Percentiles rank a stretch among this genome's conserved stretches.
Evolutionary conservation across 2,797 vertebrate genomes (phyloP).

Genomic region (Protonibea diacanthus): DNA sequence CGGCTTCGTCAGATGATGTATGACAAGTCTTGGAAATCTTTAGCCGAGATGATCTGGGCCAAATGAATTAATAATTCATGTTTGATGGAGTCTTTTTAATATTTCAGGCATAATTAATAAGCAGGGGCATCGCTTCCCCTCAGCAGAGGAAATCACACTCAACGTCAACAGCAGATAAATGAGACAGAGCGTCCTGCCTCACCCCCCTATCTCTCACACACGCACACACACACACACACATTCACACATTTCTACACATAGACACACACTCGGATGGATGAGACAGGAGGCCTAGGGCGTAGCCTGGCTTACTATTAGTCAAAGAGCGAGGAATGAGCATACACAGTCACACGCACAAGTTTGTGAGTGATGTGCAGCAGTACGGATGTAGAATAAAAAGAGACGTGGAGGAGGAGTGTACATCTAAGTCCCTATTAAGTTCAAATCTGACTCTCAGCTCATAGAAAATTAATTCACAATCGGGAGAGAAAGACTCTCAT

Average conservation of each 20-base stretch:
- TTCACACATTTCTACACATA: conserved; percentile 13
- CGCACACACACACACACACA: conserved; percentile 6
- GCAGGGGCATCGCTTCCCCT: conserved; percentile 68
- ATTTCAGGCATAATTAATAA: conserved; percentile 88
- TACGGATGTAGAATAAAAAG: conserved; percentile 58
- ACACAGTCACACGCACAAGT: conserved; percentile 35
- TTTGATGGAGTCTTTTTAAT: conserved; percentile 86
- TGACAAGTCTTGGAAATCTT: conserved; percentile 79
- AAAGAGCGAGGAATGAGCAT: conserved; percentile 56
- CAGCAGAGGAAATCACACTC: conserved; percentile 75
- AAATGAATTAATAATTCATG: conserved; percentile 87
- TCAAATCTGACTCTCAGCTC: conserved; percentile 64
- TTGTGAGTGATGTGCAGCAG: conserved; percentile 52
- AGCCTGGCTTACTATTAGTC: conserved; percentile 66
- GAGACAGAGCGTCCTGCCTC: conserved; percentile 64
- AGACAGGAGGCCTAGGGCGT: conserved; percentile 52
- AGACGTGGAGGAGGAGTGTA: conserved; percentile 49
- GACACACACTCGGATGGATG: conserved; percentile 45
- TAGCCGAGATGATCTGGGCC: conserved; percentile 79
- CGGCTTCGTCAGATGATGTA: conserved; percentile 76
- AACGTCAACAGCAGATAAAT: conserved; percentile 77
- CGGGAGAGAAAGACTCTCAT: conserved; percentile 20
- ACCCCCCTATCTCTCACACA: conserved; percentile 18
- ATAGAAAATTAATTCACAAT: conserved; percentile 68
- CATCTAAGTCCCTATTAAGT: conserved; percentile 65